Percentiles rank a stretch among this genome's conserved stretches.
These are phyloP conservation scores for Callithrix jacchus DNA, from an alignment of 2,113 vertebrate species.

Conservation along the genomic window DNA sequence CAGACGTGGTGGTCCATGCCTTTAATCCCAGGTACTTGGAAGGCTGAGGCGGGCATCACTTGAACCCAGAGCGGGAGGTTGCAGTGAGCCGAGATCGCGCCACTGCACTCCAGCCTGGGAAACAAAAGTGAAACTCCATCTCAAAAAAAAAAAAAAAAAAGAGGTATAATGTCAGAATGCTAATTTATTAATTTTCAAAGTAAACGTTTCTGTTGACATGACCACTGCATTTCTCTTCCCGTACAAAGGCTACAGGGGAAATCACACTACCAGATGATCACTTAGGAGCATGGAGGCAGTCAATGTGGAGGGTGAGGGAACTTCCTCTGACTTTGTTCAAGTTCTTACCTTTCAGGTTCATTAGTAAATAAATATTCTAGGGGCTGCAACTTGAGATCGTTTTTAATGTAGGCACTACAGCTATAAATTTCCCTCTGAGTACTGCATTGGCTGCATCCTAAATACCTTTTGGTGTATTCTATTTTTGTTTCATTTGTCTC, in stretches of 20 bases:
- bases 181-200: not conserved
- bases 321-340: not conserved
- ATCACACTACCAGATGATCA: not conserved
- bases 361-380: not conserved
- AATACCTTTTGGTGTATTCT: not conserved
- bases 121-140: too few relatives aligned
- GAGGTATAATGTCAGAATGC: not conserved
- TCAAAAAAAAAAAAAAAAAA: too few relatives aligned
- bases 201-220: not conserved
- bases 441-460: not conserved
- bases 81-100: too few relatives aligned
- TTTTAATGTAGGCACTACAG: not conserved
- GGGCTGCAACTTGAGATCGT: not conserved
- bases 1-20: too few relatives aligned
- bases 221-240: not conserved
- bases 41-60: too few relatives aligned
- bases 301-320: accelerated
- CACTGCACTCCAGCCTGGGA: too few relatives aligned
- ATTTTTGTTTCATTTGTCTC: not conserved
- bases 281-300: not conserved
- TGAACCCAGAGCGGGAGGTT: too few relatives aligned
- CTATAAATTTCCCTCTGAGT: not conserved
- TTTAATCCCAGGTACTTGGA: too few relatives aligned
- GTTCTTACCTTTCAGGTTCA: not conserved
- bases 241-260: not conserved